Percentiles rank a stretch among this genome's conserved stretches.
These are phyloP conservation scores for Corvus cornix DNA, from an alignment of 2,113 vertebrate genomes.

Conservation along the genomic window DNA sequence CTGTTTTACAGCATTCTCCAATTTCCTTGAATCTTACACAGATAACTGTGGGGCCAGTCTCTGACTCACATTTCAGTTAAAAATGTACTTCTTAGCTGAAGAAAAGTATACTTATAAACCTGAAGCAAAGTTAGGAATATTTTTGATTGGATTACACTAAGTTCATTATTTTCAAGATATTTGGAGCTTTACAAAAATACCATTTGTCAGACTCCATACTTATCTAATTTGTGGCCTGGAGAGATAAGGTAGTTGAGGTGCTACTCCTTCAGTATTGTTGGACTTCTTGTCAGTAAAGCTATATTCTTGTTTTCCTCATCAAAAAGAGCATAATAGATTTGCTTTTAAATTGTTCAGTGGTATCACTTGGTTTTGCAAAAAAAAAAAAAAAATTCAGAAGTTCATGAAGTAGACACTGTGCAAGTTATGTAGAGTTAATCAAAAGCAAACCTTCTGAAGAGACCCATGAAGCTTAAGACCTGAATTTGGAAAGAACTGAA, in stretches of 20 bases:
- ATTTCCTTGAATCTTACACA: neutral
- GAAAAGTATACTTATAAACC: neutral
- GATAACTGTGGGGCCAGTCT: neutral
- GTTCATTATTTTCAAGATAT: neutral
- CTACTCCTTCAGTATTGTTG: neutral
- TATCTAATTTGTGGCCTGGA: neutral
- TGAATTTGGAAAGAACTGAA: neutral
- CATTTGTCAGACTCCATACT: neutral
- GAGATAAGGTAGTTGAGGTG: neutral
- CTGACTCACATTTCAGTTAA: neutral
- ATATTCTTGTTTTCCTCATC: neutral
- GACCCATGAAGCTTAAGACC: neutral
- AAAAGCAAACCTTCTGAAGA: neutral
- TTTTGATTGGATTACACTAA: neutral
- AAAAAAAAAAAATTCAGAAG: neutral
- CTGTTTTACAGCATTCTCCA: neutral
- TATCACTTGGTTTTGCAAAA: neutral
- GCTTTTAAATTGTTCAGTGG: neutral
- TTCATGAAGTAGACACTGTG: neutral
- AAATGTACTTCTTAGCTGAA: neutral
- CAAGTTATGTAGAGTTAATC: neutral
- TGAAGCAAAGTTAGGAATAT: neutral
- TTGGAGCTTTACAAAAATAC: neutral
- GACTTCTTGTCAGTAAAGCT: neutral
- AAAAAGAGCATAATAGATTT: neutral